A percentile compares a stretch with the other conserved stretches of the same genome.
Conservation (phyloP, 2,113 vertebrate species). For the Neolamprologus sp. region DNA sequence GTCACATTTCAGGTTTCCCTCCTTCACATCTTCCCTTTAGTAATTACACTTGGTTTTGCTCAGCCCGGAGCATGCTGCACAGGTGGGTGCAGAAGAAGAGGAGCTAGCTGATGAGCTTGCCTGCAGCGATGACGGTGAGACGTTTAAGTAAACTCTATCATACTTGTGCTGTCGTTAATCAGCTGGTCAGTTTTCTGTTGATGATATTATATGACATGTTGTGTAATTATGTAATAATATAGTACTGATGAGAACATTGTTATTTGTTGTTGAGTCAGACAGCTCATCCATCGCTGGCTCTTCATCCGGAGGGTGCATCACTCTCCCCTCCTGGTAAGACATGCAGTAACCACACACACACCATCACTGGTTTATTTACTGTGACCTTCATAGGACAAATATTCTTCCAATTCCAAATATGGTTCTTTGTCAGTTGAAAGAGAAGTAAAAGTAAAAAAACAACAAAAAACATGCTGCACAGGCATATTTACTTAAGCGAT, state of each 20-base stretch:
- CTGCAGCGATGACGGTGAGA: slow-evolving; percentile 66
- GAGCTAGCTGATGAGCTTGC: slow-evolving; percentile 75
- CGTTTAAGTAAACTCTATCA: not conserved
- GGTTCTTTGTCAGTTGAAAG: not conserved
- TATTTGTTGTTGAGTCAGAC: slow-evolving; percentile 70
- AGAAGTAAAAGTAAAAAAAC: not conserved
- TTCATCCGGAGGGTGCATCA: slow-evolving; percentile 47
- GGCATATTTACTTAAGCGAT: not conserved
- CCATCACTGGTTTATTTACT: not conserved
- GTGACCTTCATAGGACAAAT: not conserved
- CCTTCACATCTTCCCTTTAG: not conserved
- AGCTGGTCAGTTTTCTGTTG: not conserved
- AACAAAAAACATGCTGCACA: not conserved
- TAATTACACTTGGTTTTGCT: not conserved
- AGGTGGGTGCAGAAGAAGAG: slow-evolving; percentile 70
- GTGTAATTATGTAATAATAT: not conserved
- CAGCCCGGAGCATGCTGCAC: slow-evolving; percentile 42
- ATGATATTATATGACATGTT: not conserved
- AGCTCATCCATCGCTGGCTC: slow-evolving; percentile 54
- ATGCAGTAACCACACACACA: not conserved
- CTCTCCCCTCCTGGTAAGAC: slow-evolving; percentile 71
- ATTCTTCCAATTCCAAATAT: not conserved
- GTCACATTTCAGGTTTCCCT: not conserved
- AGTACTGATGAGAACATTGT: not conserved
- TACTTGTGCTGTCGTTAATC: not conserved